Evolutionary conservation across 2,797 vertebrate species (phyloP).

Genomic region (Brachymystax lenok): DNA sequence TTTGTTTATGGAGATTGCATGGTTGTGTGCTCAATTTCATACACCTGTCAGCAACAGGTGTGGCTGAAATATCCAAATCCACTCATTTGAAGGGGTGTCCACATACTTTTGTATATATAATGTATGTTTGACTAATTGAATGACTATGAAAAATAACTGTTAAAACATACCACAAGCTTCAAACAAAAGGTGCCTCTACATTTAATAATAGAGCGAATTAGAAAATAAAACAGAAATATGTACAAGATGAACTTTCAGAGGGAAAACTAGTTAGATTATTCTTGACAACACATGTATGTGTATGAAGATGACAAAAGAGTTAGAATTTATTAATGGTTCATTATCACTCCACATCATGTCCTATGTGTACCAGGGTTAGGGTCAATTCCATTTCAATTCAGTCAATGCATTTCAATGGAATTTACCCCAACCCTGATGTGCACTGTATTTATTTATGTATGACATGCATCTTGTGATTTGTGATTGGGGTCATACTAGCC

Average conservation of each 20-base stretch:
- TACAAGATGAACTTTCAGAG: conserved; percentile 11
- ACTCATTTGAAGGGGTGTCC: no score
- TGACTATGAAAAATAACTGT: conserved; percentile 4
- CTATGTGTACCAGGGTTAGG: not conserved
- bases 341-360: not conserved
- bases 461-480: not conserved
- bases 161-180: conserved; percentile 4
- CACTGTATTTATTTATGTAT: not conserved
- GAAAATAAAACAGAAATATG: conserved; percentile 3
- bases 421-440: not conserved
- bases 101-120: no score
- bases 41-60: no score
- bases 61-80: no score
- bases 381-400: no score
- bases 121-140: not conserved
- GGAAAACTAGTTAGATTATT: not conserved
- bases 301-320: not conserved
- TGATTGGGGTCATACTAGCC: not conserved
- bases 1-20: no score
- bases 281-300: not conserved
- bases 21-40: no score
- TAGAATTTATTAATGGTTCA: not conserved
- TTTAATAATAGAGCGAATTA: not conserved
- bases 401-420: no score
- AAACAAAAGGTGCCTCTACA: conserved; percentile 11